Evolutionary conservation across 1,140 invertebrate species (phyloP).

Genomic region (Saccostrea glomerata): DNA sequence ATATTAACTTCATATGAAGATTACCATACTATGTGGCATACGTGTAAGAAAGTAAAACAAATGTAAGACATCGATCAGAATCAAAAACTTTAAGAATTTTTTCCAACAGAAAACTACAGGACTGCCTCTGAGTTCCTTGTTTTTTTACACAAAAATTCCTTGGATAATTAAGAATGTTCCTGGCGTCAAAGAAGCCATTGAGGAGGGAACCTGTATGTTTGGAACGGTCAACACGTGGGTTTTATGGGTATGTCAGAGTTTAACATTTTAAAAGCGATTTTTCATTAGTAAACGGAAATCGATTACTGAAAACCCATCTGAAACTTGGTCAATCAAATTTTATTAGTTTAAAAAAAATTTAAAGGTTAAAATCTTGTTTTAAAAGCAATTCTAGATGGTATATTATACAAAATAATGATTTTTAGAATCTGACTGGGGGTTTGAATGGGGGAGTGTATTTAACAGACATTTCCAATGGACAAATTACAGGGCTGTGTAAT

Average conservation of each 20-base stretch:
- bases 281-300: neutral
- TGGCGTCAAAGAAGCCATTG: neutral
- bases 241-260: conserved; percentile 22
- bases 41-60: no score
- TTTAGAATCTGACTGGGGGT: conserved; percentile 94
- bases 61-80: no score
- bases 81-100: no score
- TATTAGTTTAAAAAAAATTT: no score
- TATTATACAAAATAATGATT: neutral
- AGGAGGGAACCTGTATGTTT: conserved; percentile 4
- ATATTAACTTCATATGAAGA: no score
- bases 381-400: neutral
- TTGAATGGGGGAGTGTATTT: conserved; percentile 88
- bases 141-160: conserved; percentile 35
- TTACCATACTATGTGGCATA: no score
- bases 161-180: conserved; percentile 29
- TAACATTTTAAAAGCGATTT: neutral
- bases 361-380: neutral
- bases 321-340: no score
- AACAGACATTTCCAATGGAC: conserved; percentile 97
- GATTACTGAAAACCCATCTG: neutral
- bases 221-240: conserved; percentile 32
- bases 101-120: conserved; percentile 13
- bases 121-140: neutral
- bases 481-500: conserved; percentile 96